Evolutionary conservation across 2,113 vertebrate genomes (phyloP), one percentile per base, ranked within the genome.

Genomic region (Orcinus orca): DNA sequence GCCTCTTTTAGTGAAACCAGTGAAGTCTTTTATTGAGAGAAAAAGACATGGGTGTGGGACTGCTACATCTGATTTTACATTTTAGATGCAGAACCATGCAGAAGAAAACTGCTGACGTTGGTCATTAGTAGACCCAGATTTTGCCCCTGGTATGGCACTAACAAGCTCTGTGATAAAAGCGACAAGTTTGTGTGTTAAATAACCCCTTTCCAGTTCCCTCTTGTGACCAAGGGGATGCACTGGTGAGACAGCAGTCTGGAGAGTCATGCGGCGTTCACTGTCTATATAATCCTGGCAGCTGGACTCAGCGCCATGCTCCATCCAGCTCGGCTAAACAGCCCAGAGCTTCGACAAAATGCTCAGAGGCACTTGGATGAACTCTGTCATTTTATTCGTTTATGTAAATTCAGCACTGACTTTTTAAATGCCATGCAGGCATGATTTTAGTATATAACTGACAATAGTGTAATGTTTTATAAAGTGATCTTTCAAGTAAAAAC

Each of bases 351-450:
- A 65, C 26, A 55, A 38, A 80, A 71, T 41, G 44, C 76, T 90
- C 60, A 65, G 41, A 92, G 74, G 91, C 60, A 67, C 80, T 93
- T 88, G 95, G 76, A 55, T 67, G 41, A 88, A 94, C n/a, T 83
- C 90, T 44, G 31, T 65, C 50, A 33, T 53, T 93, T 83, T 53
- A 58, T 71, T 87, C 17, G 50, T 96, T 86, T 73, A 5, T 82
- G 47, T 90, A 79, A 96, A 93, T 17, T 93, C 60, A 58, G 85
- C 26, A 31, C 50, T 11, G 44, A 36, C 74, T 97, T 74, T 76
- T 71, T 26, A 63, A 88, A 74, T 74, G 29, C 20, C 58, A 1
- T 1, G 11, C 36, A 41, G 44, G 29, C 50, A 11, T 70, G 77
- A 53, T 11, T 90, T 88, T 38, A 33, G 36, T 11, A 7, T 36